phyloP scores from a whole-genome alignment of 2,797 vertebrate genomes.

The Peromyscus aztecus region DNA sequence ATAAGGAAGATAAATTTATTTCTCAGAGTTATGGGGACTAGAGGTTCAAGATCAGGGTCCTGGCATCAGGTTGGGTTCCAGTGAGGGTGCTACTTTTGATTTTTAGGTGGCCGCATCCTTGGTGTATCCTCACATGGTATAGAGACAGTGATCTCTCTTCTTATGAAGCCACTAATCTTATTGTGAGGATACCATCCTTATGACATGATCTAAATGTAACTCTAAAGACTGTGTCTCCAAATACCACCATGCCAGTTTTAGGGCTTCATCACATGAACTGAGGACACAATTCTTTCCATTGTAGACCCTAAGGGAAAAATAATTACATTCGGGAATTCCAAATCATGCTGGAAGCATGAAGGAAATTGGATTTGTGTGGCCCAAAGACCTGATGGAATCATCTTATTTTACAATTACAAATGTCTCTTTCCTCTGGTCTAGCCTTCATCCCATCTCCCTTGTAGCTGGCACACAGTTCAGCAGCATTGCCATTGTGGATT shows the following conservation, averaged over 20 bases:
- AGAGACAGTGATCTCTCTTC: background rate
- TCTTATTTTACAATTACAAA: background rate
- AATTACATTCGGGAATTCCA: background rate
- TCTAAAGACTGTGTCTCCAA: background rate
- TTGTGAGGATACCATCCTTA: background rate
- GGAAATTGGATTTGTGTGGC: background rate
- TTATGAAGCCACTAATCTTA: background rate
- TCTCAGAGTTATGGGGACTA: background rate
- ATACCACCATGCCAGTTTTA: background rate
- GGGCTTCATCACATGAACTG: background rate
- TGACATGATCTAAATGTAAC: background rate
- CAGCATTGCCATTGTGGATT: background rate
- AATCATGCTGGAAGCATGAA: background rate
- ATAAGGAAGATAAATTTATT: background rate
- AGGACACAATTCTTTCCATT: background rate
- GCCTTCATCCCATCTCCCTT: background rate
- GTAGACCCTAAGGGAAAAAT: background rate
- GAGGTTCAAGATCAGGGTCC: background rate
- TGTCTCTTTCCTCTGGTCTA: background rate
- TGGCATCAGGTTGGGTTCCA: background rate
- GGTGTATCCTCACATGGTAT: background rate
- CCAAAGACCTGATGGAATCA: background rate
- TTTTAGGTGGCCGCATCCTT: background rate
- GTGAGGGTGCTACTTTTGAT: background rate
- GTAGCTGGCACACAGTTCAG: background rate